phyloP scores from a whole-genome alignment of 2,888 invertebrate species.

The Poecilobothrus nobilitatus region DNA sequence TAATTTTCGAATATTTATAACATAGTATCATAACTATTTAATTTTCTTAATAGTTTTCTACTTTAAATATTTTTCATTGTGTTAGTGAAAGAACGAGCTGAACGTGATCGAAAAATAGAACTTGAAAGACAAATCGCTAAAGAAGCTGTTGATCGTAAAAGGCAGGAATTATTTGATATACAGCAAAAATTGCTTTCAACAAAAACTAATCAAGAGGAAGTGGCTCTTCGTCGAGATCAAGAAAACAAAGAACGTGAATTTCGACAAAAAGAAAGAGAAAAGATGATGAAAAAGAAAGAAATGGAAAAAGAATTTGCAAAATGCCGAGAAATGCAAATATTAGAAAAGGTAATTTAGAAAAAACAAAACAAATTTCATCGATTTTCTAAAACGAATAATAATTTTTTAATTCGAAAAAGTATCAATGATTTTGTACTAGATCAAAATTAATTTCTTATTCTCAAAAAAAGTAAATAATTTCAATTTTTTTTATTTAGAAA shows the following conservation, averaged over 20 bases:
- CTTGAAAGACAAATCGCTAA: constrained; percentile 34
- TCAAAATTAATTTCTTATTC: too few relatives aligned
- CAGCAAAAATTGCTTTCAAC: constrained; percentile 37
- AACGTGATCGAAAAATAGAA: constrained; percentile 35
- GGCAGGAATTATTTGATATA: constrained; percentile 35
- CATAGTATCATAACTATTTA: too few relatives aligned
- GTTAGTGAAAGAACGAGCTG: constrained; percentile 34
- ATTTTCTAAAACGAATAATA: too few relatives aligned
- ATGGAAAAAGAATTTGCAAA: constrained; percentile 34
- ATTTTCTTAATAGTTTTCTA: too few relatives aligned
- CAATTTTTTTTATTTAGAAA: constrained; percentile 23
- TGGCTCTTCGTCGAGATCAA: constrained; percentile 37
- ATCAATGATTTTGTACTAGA: too few relatives aligned
- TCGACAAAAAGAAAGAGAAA: constrained; percentile 37
- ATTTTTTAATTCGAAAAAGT: too few relatives aligned
- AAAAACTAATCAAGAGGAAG: constrained; percentile 35
- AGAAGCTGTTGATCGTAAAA: constrained; percentile 39
- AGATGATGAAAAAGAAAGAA: constrained; percentile 34
- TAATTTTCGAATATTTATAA: too few relatives aligned
- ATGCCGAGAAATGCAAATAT: constrained; percentile 36
- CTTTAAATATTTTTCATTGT: too few relatives aligned
- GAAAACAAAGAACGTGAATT: constrained; percentile 43
- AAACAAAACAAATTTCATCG: too few relatives aligned
- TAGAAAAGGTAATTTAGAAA: constrained; percentile 29
- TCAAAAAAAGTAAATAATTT: background rate